A percentile compares a stretch with the other conserved stretches of the same genome.
Conservation (phyloP, 2,113 vertebrate genomes). For the Antidorcas marsupialis region DNA sequence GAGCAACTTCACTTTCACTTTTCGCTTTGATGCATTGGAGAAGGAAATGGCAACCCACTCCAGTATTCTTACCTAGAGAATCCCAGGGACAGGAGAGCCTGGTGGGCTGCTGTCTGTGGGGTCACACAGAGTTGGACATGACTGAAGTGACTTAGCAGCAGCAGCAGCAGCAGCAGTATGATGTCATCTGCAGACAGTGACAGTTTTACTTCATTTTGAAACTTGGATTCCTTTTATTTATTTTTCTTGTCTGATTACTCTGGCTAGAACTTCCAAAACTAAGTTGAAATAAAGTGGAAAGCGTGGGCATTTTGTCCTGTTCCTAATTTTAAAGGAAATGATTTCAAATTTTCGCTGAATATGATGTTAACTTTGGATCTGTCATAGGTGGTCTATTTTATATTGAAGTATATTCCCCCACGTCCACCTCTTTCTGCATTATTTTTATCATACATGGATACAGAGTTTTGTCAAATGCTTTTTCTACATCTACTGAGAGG, state of each 20-base stretch:
- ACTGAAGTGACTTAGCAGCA: no score
- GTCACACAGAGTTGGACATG: fast-evolving
- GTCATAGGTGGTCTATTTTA: not conserved
- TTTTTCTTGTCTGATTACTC: not conserved
- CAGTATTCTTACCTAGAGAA: no score
- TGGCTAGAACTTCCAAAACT: not conserved
- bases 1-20: no score
- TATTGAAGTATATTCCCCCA: not conserved
- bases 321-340: not conserved
- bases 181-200: not conserved
- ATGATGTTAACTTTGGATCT: not conserved
- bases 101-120: no score
- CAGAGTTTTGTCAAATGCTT: not conserved
- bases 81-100: no score
- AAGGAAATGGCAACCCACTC: no score
- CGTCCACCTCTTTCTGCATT: not conserved
- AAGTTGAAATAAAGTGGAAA: not conserved
- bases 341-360: not conserved
- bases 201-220: not conserved
- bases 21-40: no score
- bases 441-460: not conserved
- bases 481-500: not conserved
- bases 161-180: no score
- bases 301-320: not conserved
- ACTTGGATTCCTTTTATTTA: not conserved